phyloP scores from a whole-genome alignment of 1,140 invertebrate species.

The Trissolcus basalis region DNA sequence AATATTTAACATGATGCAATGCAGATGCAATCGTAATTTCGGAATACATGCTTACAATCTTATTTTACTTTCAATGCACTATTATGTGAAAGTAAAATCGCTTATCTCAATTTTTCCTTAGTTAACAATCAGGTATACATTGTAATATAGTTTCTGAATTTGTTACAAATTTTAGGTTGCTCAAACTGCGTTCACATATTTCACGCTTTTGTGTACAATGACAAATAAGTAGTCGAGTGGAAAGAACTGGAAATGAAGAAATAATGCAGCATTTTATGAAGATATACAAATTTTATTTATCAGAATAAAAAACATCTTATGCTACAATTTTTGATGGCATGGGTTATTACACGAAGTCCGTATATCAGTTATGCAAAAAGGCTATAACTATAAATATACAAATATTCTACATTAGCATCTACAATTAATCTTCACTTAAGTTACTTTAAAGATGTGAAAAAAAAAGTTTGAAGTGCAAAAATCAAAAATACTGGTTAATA shows the following conservation, averaged over 20 bases:
- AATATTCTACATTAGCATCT: slow-evolving; percentile 16
- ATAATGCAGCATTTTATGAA: slow-evolving; percentile 6
- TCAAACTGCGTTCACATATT: slow-evolving; percentile 15
- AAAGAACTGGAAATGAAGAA: background rate
- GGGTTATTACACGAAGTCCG: slow-evolving; percentile 5
- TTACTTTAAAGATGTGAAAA: background rate
- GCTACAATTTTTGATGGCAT: slow-evolving; percentile 18
- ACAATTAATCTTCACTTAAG: slow-evolving; percentile 18
- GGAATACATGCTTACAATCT: slow-evolving; percentile 19
- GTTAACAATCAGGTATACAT: background rate
- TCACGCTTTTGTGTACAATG: slow-evolving; percentile 11
- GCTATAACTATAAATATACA: slow-evolving; percentile 13
- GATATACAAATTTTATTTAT: slow-evolving; percentile 23
- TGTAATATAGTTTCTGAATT: background rate
- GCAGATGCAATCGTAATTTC: slow-evolving; percentile 22
- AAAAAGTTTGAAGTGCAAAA: background rate
- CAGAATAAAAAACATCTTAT: slow-evolving; percentile 10
- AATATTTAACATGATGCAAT: slow-evolving; percentile 15
- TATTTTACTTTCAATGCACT: slow-evolving; percentile 15
- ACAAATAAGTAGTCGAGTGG: slow-evolving; percentile 5
- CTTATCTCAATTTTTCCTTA: background rate
- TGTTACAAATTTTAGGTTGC: slow-evolving; percentile 12
- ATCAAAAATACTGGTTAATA: no score
- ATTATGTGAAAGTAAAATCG: slow-evolving; percentile 19
- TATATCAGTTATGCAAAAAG: slow-evolving; percentile 5